These are phyloP conservation scores for Syritta pipiens DNA, from an alignment of 2,888 invertebrate genomes.

Conservation along the genomic window DNA sequence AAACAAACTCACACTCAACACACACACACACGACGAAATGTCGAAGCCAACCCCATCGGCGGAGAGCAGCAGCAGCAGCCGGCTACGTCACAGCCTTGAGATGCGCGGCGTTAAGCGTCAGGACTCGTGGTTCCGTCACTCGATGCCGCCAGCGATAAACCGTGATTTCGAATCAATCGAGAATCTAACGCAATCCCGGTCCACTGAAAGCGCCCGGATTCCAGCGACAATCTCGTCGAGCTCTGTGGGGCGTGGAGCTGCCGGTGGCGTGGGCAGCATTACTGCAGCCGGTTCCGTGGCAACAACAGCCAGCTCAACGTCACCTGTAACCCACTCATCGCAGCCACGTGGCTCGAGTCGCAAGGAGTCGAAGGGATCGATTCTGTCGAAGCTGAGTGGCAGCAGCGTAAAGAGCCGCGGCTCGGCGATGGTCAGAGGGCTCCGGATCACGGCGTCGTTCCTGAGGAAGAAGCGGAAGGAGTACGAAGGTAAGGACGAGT, in stretches of 20 bases:
- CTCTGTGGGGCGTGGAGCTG: conserved; percentile 71
- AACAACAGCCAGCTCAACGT: conserved; percentile 70
- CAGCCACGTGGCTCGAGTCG: conserved; percentile 63
- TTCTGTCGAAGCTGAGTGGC: conserved; percentile 73
- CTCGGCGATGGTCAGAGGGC: conserved; percentile 72
- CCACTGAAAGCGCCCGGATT: conserved; percentile 70
- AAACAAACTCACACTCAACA: no score
- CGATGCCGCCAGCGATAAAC: conserved; percentile 76
- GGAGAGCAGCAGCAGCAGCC: no score
- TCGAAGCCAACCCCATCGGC: conserved; percentile 27
- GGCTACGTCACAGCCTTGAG: conserved; percentile 73
- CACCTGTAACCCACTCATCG: conserved; percentile 45
- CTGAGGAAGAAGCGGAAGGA: conserved; percentile 76
- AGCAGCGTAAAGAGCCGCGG: conserved; percentile 71
- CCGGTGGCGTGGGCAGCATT: no score
- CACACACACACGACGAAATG: no score
- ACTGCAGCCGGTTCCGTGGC: conserved; percentile 56
- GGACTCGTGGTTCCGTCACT: conserved; percentile 77
- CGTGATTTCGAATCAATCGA: conserved; percentile 77
- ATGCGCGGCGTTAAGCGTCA: conserved; percentile 73
- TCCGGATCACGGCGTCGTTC: conserved; percentile 77
- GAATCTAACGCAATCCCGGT: conserved; percentile 72
- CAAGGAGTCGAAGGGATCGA: conserved; percentile 75
- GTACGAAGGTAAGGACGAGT: conserved; percentile 76
- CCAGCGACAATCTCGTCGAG: conserved; percentile 74